These are phyloP conservation scores for Catharus bicknelli DNA, from an alignment of 2,113 vertebrate genomes.

Conservation along the genomic window DNA sequence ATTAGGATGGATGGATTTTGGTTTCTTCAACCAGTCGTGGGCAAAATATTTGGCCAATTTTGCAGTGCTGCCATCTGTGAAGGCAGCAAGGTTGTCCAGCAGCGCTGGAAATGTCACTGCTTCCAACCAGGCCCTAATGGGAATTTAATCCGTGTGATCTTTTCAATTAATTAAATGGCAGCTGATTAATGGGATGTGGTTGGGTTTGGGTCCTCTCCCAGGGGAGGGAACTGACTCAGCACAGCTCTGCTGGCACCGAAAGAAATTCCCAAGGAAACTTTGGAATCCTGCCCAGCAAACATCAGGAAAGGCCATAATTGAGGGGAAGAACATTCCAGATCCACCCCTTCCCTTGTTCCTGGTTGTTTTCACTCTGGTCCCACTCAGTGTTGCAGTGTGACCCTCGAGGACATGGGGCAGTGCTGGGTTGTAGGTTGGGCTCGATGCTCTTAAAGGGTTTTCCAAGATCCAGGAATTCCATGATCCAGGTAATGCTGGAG, in stretches of 20 bases:
- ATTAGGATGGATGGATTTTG: neutral
- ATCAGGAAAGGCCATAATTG: neutral
- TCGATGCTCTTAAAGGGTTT: neutral
- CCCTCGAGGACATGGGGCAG: rapidly evolving
- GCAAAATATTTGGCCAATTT: neutral
- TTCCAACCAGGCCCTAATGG: neutral
- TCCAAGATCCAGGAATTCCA: neutral
- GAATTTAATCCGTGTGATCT: neutral
- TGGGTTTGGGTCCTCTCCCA: neutral
- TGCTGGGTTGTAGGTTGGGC: neutral
- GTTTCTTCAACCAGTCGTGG: neutral
- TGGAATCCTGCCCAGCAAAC: neutral
- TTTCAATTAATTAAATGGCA: neutral
- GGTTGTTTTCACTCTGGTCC: neutral
- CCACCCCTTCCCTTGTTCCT: rapidly evolving
- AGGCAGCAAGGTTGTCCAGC: neutral
- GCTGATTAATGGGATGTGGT: neutral
- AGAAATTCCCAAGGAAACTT: neutral
- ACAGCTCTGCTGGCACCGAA: rapidly evolving
- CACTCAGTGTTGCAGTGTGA: rapidly evolving
- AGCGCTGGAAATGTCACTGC: neutral
- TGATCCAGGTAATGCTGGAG: no score
- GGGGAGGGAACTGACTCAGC: neutral
- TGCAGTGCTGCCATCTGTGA: neutral
- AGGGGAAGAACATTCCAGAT: neutral